phyloP scores from a whole-genome alignment of 2,888 invertebrate genomes.

The Copidosoma aretas region DNA sequence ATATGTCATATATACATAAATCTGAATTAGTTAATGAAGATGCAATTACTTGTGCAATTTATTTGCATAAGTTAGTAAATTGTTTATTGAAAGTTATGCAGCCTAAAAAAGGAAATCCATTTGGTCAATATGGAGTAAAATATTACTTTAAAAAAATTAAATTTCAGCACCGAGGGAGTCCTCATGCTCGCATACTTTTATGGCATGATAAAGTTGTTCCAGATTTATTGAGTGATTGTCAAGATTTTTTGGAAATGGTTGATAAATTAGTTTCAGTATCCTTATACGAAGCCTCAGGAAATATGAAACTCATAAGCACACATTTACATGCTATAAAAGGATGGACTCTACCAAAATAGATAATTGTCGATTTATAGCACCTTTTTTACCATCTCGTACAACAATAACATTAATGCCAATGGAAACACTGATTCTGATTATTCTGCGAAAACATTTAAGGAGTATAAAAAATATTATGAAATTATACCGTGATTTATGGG shows the following conservation, averaged over 20 bases:
- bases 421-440: slow-evolving; percentile 33
- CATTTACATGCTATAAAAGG: no score
- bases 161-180: no score
- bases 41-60: no score
- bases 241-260: slow-evolving; percentile 46
- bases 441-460: no score
- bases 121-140: no score
- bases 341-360: slow-evolving; percentile 20
- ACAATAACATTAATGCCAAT: slow-evolving; percentile 47
- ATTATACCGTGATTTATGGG: no score
- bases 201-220: slow-evolving; percentile 57
- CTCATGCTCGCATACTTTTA: slow-evolving; percentile 57
- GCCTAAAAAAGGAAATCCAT: slow-evolving; percentile 51
- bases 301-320: no score
- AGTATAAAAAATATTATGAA: slow-evolving; percentile 30
- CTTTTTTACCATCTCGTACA: slow-evolving; percentile 37
- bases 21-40: no score
- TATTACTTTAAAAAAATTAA: slow-evolving; percentile 58
- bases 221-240: slow-evolving; percentile 41
- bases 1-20: no score
- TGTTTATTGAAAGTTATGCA: slow-evolving; percentile 31
- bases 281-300: no score
- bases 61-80: no score
- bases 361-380: slow-evolving; percentile 53
- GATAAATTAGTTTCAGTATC: slow-evolving; percentile 48